A percentile compares a stretch with the other conserved stretches of the same genome.
Evolutionary conservation across 2,888 invertebrate species (phyloP).

Genomic region (Busseola fusca): DNA sequence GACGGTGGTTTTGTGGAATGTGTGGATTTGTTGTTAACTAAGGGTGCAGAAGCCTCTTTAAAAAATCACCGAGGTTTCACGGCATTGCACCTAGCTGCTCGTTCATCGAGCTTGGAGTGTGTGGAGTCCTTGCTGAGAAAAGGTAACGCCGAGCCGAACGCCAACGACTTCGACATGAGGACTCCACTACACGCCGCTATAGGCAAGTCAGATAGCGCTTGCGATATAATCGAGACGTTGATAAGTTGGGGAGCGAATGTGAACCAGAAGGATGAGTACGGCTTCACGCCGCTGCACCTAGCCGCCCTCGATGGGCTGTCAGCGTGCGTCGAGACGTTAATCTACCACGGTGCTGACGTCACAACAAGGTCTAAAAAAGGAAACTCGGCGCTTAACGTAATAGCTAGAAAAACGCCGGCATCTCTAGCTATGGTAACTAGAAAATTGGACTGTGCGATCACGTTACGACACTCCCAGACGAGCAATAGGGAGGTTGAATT

Average conservation of each 20-base stretch:
- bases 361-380: slow-evolving; percentile 96
- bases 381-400: slow-evolving; percentile 95
- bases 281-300: slow-evolving; percentile 95
- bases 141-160: slow-evolving; percentile 93
- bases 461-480: slow-evolving; percentile 93
- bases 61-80: slow-evolving; percentile 95
- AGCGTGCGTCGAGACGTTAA: slow-evolving; percentile 94
- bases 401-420: slow-evolving; percentile 95
- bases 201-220: slow-evolving; percentile 94
- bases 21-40: slow-evolving; percentile 92
- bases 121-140: slow-evolving; percentile 93
- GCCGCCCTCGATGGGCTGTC: slow-evolving; percentile 95
- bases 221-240: slow-evolving; percentile 93
- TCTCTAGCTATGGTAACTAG: slow-evolving; percentile 95
- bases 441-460: slow-evolving; percentile 94
- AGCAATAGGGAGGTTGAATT: slow-evolving; percentile 94
- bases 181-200: slow-evolving; percentile 95
- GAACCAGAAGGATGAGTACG: slow-evolving; percentile 95
- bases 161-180: slow-evolving; percentile 94
- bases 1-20: slow-evolving; percentile 96
- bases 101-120: slow-evolving; percentile 94
- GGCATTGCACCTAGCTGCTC: slow-evolving; percentile 95
- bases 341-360: slow-evolving; percentile 96
- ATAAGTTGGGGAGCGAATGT: slow-evolving; percentile 95
- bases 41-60: slow-evolving; percentile 93